Conservation (phyloP, 1,140 invertebrate genomes). For the Amphibalanus amphitrite region DNA sequence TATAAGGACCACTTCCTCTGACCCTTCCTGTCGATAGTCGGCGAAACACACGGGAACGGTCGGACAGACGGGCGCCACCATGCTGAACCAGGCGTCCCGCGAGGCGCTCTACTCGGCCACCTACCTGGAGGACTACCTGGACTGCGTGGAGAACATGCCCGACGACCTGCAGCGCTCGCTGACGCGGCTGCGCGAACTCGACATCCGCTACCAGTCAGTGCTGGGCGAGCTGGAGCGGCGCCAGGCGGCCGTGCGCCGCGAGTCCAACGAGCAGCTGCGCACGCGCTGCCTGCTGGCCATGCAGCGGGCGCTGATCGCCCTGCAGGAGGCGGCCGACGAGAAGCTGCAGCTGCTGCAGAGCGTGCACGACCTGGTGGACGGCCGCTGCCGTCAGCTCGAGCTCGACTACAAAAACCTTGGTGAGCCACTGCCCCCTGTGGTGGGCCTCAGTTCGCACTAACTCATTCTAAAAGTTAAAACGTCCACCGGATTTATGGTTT, state of each 20-base stretch:
- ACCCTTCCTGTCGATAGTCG: too few relatives aligned
- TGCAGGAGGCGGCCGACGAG: slow-evolving; percentile 86
- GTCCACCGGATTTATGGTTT: too few relatives aligned
- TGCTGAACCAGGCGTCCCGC: slow-evolving; percentile 65
- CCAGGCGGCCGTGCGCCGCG: not conserved
- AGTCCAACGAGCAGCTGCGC: not conserved
- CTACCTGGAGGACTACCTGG: slow-evolving; percentile 88
- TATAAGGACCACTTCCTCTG: too few relatives aligned
- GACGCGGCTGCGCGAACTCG: slow-evolving; percentile 72
- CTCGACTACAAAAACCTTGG: slow-evolving; percentile 49
- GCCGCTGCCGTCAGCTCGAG: slow-evolving; percentile 70
- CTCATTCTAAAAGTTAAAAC: too few relatives aligned
- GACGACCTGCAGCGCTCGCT: slow-evolving; percentile 81
- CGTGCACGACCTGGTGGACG: slow-evolving; percentile 78
- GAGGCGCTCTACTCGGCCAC: slow-evolving; percentile 75
- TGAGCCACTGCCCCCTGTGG: too few relatives aligned
- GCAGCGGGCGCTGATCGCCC: slow-evolving; percentile 37
- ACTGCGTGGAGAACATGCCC: slow-evolving; percentile 85
- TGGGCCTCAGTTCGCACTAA: too few relatives aligned
- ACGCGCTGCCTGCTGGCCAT: not conserved
- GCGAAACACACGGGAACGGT: too few relatives aligned
- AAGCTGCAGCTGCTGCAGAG: slow-evolving; percentile 73
- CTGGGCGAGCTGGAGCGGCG: not conserved
- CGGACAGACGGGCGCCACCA: slow-evolving; percentile 20
- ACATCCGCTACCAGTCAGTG: slow-evolving; percentile 56